phyloP scores from a whole-genome alignment of 2,888 invertebrate species.

The Xylophagus ater region DNA sequence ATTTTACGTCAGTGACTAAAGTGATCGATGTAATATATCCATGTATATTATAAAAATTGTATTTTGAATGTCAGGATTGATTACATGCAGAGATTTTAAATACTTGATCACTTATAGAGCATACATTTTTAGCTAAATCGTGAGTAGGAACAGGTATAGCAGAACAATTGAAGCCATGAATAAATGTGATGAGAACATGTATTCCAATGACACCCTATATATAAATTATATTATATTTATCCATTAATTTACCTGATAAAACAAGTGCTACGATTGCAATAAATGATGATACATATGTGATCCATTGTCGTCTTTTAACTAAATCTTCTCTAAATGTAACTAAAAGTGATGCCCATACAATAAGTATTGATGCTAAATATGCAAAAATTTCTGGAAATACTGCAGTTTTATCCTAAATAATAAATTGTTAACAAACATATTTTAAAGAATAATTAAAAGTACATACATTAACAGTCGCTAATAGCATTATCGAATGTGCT shows the following conservation, averaged over 20 bases:
- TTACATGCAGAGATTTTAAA: too few species aligned
- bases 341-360: slow-evolving; percentile 34
- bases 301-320: slow-evolving; percentile 34
- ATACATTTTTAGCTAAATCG: too few species aligned
- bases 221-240: slow-evolving; percentile 10
- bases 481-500: slow-evolving; percentile 48
- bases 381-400: slow-evolving; percentile 33
- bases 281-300: slow-evolving; percentile 38
- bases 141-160: too few species aligned
- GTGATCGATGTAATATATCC: too few species aligned
- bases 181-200: too few species aligned
- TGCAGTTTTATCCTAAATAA: slow-evolving; percentile 24
- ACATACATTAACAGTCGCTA: slow-evolving; percentile 39
- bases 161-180: too few species aligned
- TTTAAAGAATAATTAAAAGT: slow-evolving; percentile 30
- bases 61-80: too few species aligned
- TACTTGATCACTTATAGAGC: too few species aligned
- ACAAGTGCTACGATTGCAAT: slow-evolving; percentile 43
- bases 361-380: slow-evolving; percentile 28
- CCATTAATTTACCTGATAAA: slow-evolving; percentile 41
- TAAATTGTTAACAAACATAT: slow-evolving; percentile 1
- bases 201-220: background rate
- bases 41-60: too few species aligned
- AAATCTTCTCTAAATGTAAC: slow-evolving; percentile 33
- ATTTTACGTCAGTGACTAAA: too few species aligned